Conservation (phyloP, 2,797 vertebrate species). For the Crossoptilon crossoptilon region DNA sequence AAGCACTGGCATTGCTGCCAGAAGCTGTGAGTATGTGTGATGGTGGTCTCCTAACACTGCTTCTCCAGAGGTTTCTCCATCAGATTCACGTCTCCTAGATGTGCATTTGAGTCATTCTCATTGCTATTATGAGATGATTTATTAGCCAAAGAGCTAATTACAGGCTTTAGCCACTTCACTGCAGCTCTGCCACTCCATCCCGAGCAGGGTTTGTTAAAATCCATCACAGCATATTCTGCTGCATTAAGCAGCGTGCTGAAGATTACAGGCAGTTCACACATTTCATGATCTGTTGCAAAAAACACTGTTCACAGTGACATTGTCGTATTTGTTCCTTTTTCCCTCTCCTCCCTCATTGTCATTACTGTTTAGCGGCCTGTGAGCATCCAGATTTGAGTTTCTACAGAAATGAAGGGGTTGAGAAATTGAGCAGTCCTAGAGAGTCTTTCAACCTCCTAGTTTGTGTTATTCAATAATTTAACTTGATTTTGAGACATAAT, state of each 20-base stretch:
- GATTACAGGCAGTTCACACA: constrained; percentile 5
- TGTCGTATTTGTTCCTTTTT: neutral
- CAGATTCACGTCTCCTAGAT: neutral
- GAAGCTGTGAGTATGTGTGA: accelerated
- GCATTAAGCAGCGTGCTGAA: constrained; percentile 46
- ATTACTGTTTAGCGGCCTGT: neutral
- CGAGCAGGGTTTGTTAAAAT: constrained; percentile 2
- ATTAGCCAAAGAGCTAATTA: constrained; percentile 57
- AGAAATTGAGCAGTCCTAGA: neutral
- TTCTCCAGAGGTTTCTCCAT: neutral
- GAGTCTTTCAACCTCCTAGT: neutral
- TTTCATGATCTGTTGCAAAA: constrained; percentile 55
- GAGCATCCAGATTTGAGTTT: neutral
- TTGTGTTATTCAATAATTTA: neutral
- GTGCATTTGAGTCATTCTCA: neutral
- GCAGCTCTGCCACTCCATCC: constrained; percentile 10
- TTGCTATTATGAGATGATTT: neutral
- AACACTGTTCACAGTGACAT: neutral
- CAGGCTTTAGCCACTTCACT: constrained; percentile 37
- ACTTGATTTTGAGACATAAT: neutral
- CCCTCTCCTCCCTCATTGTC: neutral
- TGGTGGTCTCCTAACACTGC: neutral
- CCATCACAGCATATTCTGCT: constrained; percentile 41
- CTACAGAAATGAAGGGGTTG: neutral
- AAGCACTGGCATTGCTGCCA: neutral